phyloP scores from a whole-genome alignment of 2,797 vertebrate species.

The Ctenopoma kingsleyae region DNA sequence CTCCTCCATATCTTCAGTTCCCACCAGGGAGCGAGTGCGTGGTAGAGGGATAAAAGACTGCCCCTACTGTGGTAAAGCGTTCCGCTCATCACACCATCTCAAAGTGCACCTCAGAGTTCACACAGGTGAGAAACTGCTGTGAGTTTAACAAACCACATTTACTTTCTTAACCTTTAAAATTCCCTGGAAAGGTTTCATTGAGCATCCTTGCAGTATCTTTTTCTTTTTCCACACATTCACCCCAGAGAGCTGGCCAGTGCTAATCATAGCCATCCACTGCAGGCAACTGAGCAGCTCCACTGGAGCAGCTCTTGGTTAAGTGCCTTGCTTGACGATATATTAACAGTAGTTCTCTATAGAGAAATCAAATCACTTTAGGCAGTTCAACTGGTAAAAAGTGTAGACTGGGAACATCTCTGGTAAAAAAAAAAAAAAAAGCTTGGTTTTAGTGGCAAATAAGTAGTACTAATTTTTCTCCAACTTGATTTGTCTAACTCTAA shows the following conservation, averaged over 20 bases:
- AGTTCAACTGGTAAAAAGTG: constrained; percentile 33
- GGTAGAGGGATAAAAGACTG: constrained; percentile 93
- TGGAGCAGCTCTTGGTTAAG: constrained; percentile 58
- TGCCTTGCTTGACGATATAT: constrained; percentile 53
- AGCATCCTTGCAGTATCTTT: constrained; percentile 36
- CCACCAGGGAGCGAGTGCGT: constrained; percentile 86
- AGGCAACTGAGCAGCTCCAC: constrained; percentile 62
- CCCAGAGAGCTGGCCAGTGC: constrained; percentile 63
- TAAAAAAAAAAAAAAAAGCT: background rate
- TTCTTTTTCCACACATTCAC: constrained; percentile 48
- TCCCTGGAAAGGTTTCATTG: constrained; percentile 59
- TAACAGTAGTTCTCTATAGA: constrained; percentile 24
- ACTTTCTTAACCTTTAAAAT: constrained; percentile 57
- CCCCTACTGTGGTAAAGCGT: constrained; percentile 95
- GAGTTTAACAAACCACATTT: constrained; percentile 61
- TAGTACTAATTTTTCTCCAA: background rate
- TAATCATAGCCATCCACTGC: constrained; percentile 70
- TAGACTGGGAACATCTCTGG: background rate
- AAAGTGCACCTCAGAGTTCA: constrained; percentile 96
- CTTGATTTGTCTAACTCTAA: constrained; percentile 14
- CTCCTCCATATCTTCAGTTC: constrained; percentile 73
- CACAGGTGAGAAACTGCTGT: constrained; percentile 88
- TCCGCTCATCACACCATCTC: constrained; percentile 95
- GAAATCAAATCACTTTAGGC: constrained; percentile 35
- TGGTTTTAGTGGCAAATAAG: background rate